Percentiles rank a stretch among this genome's conserved stretches.
phyloP scores from a whole-genome alignment of 2,888 invertebrate genomes.

The Hydroisotoma schaefferi region DNA sequence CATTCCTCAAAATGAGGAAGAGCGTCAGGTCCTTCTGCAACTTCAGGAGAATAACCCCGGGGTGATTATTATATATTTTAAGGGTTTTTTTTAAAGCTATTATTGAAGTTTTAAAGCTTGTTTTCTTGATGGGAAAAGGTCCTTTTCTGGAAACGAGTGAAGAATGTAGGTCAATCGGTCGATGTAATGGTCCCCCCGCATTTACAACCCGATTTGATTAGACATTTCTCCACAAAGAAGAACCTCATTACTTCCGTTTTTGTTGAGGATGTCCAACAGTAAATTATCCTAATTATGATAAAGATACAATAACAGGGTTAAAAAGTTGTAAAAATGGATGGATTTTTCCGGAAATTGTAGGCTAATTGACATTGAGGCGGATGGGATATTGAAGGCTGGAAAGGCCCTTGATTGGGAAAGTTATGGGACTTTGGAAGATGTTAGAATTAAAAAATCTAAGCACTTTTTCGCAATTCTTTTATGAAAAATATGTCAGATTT shows the following conservation, averaged over 20 bases:
- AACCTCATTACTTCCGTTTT: constrained; percentile 49
- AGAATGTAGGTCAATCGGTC: constrained; percentile 25
- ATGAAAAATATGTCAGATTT: too few species aligned
- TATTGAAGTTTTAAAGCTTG: background rate
- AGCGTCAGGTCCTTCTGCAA: constrained; percentile 53
- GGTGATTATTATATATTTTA: constrained; percentile 6
- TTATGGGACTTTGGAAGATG: constrained; percentile 60
- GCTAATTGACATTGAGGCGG: constrained; percentile 54
- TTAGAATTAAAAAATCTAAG: constrained; percentile 18
- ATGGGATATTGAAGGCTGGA: constrained; percentile 44
- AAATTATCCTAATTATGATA: constrained; percentile 1
- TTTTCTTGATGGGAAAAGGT: constrained; percentile 17
- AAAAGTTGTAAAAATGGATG: background rate
- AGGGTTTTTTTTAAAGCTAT: background rate
- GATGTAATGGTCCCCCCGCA: constrained; percentile 56
- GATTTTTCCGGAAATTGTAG: constrained; percentile 51
- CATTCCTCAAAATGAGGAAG: constrained; percentile 55
- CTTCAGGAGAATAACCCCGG: constrained; percentile 48
- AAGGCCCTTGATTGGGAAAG: constrained; percentile 57
- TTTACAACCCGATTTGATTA: constrained; percentile 30
- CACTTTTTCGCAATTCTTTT: background rate
- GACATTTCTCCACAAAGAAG: constrained; percentile 10
- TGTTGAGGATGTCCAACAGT: constrained; percentile 61
- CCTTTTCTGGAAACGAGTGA: constrained; percentile 39
- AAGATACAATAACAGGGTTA: background rate